Evolutionary conservation across 2,888 invertebrate species (phyloP), one percentile per base, ranked within the genome.

Genomic region (Calliphora vomitoria): DNA sequence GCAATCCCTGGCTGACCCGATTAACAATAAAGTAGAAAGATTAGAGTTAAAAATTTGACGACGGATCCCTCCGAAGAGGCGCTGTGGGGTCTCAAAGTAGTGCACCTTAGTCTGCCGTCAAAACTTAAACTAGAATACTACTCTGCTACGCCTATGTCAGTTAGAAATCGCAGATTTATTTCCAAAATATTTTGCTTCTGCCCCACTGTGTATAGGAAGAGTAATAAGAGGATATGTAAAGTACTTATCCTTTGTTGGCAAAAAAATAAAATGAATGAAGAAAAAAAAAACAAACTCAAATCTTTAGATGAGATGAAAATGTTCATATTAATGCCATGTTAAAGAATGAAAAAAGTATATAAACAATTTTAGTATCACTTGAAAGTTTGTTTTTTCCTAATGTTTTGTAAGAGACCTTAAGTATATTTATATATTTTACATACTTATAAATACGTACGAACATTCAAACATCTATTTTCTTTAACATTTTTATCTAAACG

Each of bases 211-310:
- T 2, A 25, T 2, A 18, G n/a, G 20, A 71, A 35, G 25, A 53
- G 44, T n/a, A 18, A 31, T 53, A 74, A 74, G 18, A 44, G 58
- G 44, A 74, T 74, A 44, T 66, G 15, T 58, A 66, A 82, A 66
- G 74, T 41, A 82, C 58, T 82, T 82, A 74, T 82, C 60, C 53
- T 80, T 62, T 50, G 69, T 47, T 20, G 60, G 47, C 31, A 68
- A 44, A 55, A 68, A n/a, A 31, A n/a, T n/a, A n/a, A 78, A 25
- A 20, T 38, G 25, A 25, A 25, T 25, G 25, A 25, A 25, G 25
- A 25, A 25, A 25, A 71, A 25, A 25, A 25, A 71, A 66, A 66
- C n/a, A 47, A 47, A 44, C 47, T 50, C 4, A 81, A 62, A 62
- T 80, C 69, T 60, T 80, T 44, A 58, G 13, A 72, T 55, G 18